Evolutionary conservation across 2,797 vertebrate genomes (phyloP).

Genomic region (Tadarida brasiliensis): DNA sequence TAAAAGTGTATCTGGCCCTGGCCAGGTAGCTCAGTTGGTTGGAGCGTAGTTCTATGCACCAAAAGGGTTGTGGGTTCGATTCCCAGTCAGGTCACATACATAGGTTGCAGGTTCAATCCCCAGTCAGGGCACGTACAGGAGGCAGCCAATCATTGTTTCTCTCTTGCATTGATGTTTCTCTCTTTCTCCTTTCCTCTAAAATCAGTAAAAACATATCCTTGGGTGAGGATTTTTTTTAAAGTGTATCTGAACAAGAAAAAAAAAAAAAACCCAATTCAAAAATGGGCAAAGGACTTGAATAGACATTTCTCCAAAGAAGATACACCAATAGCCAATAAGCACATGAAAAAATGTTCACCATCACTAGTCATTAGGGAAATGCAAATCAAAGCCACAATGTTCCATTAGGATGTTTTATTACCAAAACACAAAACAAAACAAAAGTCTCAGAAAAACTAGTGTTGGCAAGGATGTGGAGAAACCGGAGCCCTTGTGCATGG

Average conservation of each 20-base stretch:
- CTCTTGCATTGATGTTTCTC: background rate
- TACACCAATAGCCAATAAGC: background rate
- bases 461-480: background rate
- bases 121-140: background rate
- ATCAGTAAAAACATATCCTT: background rate
- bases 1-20: background rate
- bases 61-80: background rate
- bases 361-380: background rate
- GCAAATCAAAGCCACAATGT: background rate
- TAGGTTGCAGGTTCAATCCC: background rate
- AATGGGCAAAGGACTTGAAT: constrained; percentile 11
- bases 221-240: background rate
- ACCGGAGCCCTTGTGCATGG: background rate
- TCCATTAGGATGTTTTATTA: background rate
- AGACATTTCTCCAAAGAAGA: constrained; percentile 25
- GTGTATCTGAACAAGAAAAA: background rate
- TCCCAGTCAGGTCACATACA: background rate
- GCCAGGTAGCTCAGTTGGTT: background rate
- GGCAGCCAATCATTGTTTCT: background rate
- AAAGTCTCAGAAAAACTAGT: background rate
- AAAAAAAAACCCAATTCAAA: background rate
- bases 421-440: background rate
- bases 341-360: background rate
- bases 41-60: background rate
- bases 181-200: background rate